Base-by-base conservation (phyloP, 2,888 invertebrate species). In the Yponomeuta plumbellus region DNA sequence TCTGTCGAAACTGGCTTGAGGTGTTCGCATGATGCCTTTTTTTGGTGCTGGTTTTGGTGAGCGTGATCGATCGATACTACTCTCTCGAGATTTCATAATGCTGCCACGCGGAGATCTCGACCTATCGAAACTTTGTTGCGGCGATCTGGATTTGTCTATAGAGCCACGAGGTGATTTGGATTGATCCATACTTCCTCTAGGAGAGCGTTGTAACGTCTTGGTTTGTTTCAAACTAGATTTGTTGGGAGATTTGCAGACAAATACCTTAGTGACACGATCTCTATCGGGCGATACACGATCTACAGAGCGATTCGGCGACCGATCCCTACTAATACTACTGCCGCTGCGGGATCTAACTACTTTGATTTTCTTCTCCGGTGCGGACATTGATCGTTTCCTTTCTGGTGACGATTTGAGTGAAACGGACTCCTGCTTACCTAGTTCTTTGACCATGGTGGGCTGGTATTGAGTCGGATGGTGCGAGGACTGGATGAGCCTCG, bases 391-490 rank as follows among this genome's bases (percentile, higher is more conserved):
- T 52, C 69, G 70, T 71, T 84, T 90, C 71, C 83, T 80, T 73
- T 91, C 91, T 44, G 91, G 91, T 21, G 91, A 92, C 57, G 92
- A 92, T 80, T 92, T 92, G 70, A 91, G 87, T 39, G 92, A 92
- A 66, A 86, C 85, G 4, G 89, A 89, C 72, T 91, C 91, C 70
- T 85, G 88, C 96, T 95, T 96, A 97, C 97, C 97, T 94, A 97
- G 91, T 92, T 97, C 97, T 92, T 96, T 96, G 80, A 96, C 94
- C 85, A 95, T 94, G 75, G 96, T 94, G 68, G 97, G 97, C 78
- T 97, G 97, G 89, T 97, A 97, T 85, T 95, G 96, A 77, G 97
- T 95, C 68, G 98, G 98, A 80, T 97, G 97, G 88, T 97, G 96
- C 74, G 97, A 98, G 73, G 97, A 97, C 91, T 97, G 97, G 83